Conservation (phyloP, 1,140 invertebrate species). For the Leptinotarsa lineolata region DNA sequence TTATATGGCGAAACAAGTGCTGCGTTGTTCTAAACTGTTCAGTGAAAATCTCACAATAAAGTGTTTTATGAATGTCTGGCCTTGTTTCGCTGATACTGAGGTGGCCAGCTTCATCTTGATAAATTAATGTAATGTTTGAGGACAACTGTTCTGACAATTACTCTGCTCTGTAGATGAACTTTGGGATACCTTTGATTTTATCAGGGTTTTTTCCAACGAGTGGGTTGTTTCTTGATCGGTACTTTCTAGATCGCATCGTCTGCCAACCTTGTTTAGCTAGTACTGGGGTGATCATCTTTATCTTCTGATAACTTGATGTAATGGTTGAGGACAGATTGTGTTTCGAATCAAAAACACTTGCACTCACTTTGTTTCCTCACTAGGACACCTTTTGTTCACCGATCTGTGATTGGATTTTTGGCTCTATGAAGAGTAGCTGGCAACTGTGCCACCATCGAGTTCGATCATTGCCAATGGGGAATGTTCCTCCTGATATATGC, state of each 20-base stretch:
- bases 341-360: neutral
- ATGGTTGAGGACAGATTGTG: neutral
- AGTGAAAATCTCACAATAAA: too few species aligned
- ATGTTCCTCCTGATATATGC: too few species aligned
- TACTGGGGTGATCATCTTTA: neutral
- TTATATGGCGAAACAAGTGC: too few species aligned
- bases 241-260: neutral
- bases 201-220: neutral
- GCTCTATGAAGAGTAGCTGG: neutral
- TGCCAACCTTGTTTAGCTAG: neutral
- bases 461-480: neutral
- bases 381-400: neutral
- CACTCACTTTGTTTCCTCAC: neutral
- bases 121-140: slow-evolving; percentile 8
- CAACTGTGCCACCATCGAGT: neutral
- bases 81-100: neutral
- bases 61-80: too few species aligned
- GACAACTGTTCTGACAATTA: neutral
- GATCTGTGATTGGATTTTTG: neutral
- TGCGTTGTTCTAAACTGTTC: too few species aligned
- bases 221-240: neutral
- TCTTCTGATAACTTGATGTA: neutral
- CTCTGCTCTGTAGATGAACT: neutral
- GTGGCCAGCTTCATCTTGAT: neutral
- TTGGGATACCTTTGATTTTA: slow-evolving; percentile 6